Percentiles rank a stretch among this genome's conserved stretches.
phyloP scores from a whole-genome alignment of 2,888 invertebrate species.

The Glomeris marginata region DNA sequence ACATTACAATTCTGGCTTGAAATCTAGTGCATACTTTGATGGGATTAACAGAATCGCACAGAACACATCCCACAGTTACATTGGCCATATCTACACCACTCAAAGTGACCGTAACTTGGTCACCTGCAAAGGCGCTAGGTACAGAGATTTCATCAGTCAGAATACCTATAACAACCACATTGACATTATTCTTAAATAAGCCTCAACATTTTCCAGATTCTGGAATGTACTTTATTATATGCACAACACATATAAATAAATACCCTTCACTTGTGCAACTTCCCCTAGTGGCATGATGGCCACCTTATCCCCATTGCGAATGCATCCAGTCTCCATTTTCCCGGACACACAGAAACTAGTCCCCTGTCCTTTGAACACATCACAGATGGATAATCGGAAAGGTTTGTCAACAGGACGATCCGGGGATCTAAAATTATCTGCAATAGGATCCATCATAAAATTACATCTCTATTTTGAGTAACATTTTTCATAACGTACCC shows the following conservation, averaged over 20 bases:
- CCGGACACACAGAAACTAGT: conserved; percentile 85
- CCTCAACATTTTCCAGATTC: conserved; percentile 1
- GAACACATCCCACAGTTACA: conserved; percentile 67
- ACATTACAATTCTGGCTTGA: conserved; percentile 83
- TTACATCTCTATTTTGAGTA: background rate
- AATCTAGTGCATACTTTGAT: conserved; percentile 68
- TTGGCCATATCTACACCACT: conserved; percentile 71
- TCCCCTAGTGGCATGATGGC: conserved; percentile 73
- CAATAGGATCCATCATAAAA: conserved; percentile 5
- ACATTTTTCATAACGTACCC: conserved; percentile 34
- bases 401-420: conserved; percentile 75
- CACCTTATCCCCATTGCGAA: conserved; percentile 73
- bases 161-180: conserved; percentile 32
- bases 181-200: conserved; percentile 5
- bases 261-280: conserved; percentile 62
- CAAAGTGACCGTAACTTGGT: conserved; percentile 70
- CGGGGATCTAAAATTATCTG: conserved; percentile 69
- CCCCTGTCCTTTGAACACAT: conserved; percentile 78
- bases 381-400: conserved; percentile 79
- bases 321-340: conserved; percentile 75
- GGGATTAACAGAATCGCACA: conserved; percentile 67
- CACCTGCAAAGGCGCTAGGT: conserved; percentile 78
- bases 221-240: conserved; percentile 16
- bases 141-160: conserved; percentile 54
- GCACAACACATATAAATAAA: background rate